Conservation (phyloP, 2,113 vertebrate genomes). For the Cyprichromis sp. region DNA sequence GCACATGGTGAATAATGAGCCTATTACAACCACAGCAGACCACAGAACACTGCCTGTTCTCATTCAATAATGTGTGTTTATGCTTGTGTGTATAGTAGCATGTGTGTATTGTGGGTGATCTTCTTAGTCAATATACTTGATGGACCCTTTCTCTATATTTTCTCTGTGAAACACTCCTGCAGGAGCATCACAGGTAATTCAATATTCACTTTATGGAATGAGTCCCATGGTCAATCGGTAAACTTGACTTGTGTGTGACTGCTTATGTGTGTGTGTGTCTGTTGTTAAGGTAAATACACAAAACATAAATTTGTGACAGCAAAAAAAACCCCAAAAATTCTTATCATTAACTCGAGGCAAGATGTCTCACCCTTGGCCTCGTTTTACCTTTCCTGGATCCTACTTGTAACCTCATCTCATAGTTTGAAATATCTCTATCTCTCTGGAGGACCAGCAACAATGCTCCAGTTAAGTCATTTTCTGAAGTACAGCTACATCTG, state of each 20-base stretch:
- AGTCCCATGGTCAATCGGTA: conserved; percentile 7
- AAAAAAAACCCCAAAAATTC: rapidly evolving
- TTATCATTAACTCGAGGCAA: background rate
- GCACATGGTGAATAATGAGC: conserved; percentile 60
- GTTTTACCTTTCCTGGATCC: background rate
- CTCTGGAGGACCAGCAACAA: background rate
- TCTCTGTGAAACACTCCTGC: conserved; percentile 27
- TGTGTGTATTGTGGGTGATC: conserved; percentile 24
- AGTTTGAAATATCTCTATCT: background rate
- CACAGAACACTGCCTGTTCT: conserved; percentile 28
- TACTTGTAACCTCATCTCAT: background rate
- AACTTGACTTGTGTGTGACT: background rate
- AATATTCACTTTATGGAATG: conserved; percentile 40
- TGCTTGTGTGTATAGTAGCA: background rate
- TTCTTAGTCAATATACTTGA: conserved; percentile 41
- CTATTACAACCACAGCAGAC: conserved; percentile 54
- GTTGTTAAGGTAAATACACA: background rate
- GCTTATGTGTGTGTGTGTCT: background rate
- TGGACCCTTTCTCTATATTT: conserved; percentile 44
- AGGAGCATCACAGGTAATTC: conserved; percentile 32
- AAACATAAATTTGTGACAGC: background rate
- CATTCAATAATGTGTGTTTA: conserved; percentile 47
- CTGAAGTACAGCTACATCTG: background rate
- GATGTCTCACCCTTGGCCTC: background rate
- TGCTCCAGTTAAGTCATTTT: background rate